Conservation (phyloP, 2,113 vertebrate species). For the Actinemys pallida region DNA sequence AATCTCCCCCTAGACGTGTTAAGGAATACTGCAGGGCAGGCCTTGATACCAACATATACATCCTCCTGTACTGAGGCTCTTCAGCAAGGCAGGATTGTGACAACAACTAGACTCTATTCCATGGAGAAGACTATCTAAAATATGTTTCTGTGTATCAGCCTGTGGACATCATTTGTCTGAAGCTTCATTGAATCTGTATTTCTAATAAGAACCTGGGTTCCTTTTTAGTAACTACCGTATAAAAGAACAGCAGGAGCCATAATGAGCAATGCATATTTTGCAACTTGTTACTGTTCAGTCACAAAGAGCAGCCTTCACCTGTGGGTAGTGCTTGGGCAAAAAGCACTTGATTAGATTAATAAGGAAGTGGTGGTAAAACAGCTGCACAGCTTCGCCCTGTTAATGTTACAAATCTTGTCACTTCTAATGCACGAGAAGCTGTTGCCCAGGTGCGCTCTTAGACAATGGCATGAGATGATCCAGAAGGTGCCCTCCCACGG, state of each 20-base stretch:
- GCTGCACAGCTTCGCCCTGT: not conserved
- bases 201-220: not conserved
- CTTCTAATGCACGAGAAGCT: slow-evolving; percentile 8
- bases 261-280: not conserved
- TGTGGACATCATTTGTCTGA: not conserved
- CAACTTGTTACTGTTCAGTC: not conserved
- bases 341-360: not conserved
- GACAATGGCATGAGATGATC: slow-evolving; percentile 9
- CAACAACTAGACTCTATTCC: slow-evolving; percentile 20
- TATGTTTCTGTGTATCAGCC: not conserved
- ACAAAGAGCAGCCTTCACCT: not conserved
- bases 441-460: not conserved
- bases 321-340: not conserved
- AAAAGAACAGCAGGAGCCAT: not conserved
- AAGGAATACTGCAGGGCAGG: not conserved
- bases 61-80: not conserved
- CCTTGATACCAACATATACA: not conserved
- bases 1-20: not conserved
- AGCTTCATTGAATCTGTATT: not conserved
- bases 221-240: not conserved
- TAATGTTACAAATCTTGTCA: slow-evolving; percentile 7
- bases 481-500: slow-evolving; percentile 46
- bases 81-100: not conserved
- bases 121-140: not conserved
- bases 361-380: not conserved